Conservation (phyloP, 2,888 invertebrate species). For the Anodontia alba region DNA sequence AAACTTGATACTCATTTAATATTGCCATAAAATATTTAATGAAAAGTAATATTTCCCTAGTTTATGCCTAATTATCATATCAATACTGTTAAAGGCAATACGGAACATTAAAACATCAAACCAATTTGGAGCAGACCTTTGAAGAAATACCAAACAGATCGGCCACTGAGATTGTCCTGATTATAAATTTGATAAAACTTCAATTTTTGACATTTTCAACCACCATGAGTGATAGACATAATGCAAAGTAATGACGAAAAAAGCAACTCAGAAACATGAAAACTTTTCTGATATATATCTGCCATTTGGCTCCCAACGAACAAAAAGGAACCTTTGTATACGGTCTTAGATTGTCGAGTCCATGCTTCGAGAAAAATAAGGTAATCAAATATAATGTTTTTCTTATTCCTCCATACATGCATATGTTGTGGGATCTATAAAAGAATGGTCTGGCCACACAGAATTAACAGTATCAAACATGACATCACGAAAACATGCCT, state of each 20-base stretch:
- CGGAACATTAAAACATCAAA: not conserved
- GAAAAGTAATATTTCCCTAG: not conserved
- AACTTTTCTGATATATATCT: not conserved
- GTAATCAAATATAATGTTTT: no score
- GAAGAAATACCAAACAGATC: not conserved
- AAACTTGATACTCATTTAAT: not conserved
- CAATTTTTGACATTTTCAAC: not conserved
- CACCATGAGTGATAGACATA: not conserved
- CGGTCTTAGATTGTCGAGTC: no score
- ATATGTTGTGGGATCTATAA: no score
- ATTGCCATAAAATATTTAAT: not conserved
- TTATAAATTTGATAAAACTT: not conserved
- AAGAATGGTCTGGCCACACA: no score
- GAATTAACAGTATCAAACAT: no score
- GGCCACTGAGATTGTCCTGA: not conserved
- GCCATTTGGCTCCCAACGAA: no score
- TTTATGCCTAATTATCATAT: not conserved
- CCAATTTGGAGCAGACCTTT: not conserved
- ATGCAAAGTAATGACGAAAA: not conserved
- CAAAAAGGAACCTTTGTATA: no score
- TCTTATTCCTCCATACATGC: no score
- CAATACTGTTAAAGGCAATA: not conserved
- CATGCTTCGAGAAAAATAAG: no score
- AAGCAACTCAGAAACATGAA: not conserved
- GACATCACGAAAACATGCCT: no score